Evolutionary conservation across 2,113 vertebrate genomes (phyloP).

Genomic region (Podarcis raffonei): DNA sequence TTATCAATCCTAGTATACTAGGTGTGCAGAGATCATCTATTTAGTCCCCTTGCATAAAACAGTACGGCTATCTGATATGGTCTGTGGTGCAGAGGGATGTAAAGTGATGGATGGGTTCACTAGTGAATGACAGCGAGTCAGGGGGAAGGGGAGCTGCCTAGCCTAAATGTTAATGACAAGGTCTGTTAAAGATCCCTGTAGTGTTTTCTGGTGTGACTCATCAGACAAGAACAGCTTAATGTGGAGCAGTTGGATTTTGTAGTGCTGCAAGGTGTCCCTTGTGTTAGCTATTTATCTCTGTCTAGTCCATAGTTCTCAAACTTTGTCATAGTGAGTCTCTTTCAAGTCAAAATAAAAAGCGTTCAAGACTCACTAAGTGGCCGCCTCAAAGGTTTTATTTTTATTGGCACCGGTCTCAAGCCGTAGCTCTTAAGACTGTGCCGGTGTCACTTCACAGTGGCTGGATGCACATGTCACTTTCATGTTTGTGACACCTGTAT

Average conservation of each 20-base stretch:
- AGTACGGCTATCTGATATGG: not conserved
- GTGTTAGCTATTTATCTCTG: conserved; percentile 13
- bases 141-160: not conserved
- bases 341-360: not conserved
- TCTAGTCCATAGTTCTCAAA: conserved; percentile 1
- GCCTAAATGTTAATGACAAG: conserved; percentile 12
- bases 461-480: not conserved
- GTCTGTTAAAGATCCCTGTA: conserved; percentile 23
- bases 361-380: conserved; percentile 9
- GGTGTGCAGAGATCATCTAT: not conserved
- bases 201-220: conserved; percentile 19
- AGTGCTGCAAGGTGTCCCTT: not conserved
- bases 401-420: not conserved
- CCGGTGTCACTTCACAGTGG: not conserved
- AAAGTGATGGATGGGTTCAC: conserved; percentile 3
- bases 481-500: not conserved
- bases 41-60: not conserved
- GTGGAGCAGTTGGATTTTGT: conserved; percentile 16
- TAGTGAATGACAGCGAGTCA: conserved; percentile 8
- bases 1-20: not conserved
- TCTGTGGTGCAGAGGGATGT: not conserved
- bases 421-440: not conserved
- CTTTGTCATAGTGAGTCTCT: not conserved
- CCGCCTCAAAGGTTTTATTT: not conserved
- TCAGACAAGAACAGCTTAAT: conserved; percentile 22